phyloP scores from a whole-genome alignment of 2,797 vertebrate species.

The Melanotaenia pygmaea region DNA sequence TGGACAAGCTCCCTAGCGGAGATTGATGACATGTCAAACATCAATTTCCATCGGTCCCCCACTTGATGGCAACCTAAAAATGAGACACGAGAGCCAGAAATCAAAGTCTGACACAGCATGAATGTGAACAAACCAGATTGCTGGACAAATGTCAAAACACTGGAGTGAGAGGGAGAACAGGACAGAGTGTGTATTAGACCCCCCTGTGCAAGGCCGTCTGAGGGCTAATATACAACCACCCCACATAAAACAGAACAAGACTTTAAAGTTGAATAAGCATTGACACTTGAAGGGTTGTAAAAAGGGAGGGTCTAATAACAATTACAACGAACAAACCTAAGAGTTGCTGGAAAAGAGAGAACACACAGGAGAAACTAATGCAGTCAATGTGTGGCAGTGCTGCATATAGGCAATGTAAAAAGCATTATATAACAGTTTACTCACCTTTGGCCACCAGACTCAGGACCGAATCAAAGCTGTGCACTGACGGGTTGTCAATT shows the following conservation, averaged over 20 bases:
- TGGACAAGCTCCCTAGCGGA: conserved; percentile 82
- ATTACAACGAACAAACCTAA: conserved; percentile 58
- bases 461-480: conserved; percentile 79
- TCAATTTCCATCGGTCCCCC: conserved; percentile 83
- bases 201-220: conserved; percentile 79
- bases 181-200: conserved; percentile 86
- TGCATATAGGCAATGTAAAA: not conserved
- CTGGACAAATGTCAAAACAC: conserved; percentile 80
- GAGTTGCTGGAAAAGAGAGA: conserved; percentile 30
- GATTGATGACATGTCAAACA: conserved; percentile 90
- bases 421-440: conserved; percentile 24
- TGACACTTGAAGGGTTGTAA: conserved; percentile 81
- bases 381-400: not conserved
- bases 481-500: conserved; percentile 50
- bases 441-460: conserved; percentile 86
- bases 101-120: conserved; percentile 23
- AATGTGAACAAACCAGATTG: conserved; percentile 51
- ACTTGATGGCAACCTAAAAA: conserved; percentile 81
- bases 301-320: conserved; percentile 74
- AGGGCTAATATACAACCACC: conserved; percentile 85
- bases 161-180: conserved; percentile 54
- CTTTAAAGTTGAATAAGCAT: conserved; percentile 85
- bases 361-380: conserved; percentile 18
- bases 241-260: conserved; percentile 81
- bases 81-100: conserved; percentile 18